Base-by-base conservation (phyloP, 1,140 invertebrate genomes). In the Habropoda laboriosa region DNA sequence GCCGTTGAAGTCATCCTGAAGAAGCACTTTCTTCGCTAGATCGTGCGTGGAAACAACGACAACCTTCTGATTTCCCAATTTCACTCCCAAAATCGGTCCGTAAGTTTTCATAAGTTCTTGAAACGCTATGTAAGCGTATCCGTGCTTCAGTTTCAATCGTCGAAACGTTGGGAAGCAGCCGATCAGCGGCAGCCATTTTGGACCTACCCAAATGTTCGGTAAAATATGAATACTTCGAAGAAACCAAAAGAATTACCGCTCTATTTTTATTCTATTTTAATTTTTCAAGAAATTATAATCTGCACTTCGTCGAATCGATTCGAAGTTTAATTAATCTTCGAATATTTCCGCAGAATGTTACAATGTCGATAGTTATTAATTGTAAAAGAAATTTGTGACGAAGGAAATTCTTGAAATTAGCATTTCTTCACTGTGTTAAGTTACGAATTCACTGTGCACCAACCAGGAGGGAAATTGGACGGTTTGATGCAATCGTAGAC, bases 1-100 rank as follows among this genome's bases (percentile, higher is more conserved):
- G 5, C 95, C 96, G 57, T 95, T 94, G 74, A 96, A 96, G 57
- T 96, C 95, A 10, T 96, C 95, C 49, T 91, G 93, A 2, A 91
- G 90, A 2, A 95, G 91, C 10, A 95, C 93, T 83, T 96, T 94
- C 79, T 94, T 95, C 0, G 96, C 94, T 2, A 94, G 89, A 53
- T 95, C 93, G 76, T 94, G 92, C 0, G 95, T 94, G n/a, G 94
- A 95, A 1, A 96, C 93, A 7, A 95, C 87, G 2, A 96, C 94
- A 0, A 96, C 87, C 38, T 94, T 91, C 53, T 94, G 91, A 13
- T 90, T 90, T 1, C 96, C 96, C 32, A 95, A 82, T 79, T 94
- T 93, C 13, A 94, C 68, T 13, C 94, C 94, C 35, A 93, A 47
- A 3, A 95, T 77, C 0, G 93, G 89, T 0, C 94, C 93, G 67